Evolutionary conservation across 2,113 vertebrate genomes (phyloP), one percentile per base, ranked within the genome.

Genomic region (Gymnocephalus cernua): DNA sequence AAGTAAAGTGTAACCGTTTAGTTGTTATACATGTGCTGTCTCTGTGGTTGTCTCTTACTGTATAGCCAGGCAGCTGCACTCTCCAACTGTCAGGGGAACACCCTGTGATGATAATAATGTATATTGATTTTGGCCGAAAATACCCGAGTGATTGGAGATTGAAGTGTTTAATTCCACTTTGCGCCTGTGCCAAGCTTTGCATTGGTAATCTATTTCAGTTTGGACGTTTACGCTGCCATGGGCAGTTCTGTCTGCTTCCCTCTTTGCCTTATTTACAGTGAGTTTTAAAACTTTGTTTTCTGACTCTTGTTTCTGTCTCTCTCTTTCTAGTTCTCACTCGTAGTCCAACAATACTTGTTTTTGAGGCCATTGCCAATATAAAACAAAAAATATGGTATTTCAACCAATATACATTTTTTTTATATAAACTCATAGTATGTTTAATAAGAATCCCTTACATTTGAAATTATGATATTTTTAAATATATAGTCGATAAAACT

Each of bases 151-250:
- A 91, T 88, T 91, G 53, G 76, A 91, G 88, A 90, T 89, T 90
- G 87, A 92, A 92, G 87, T 90, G 88, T 93, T 93, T 93, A 91
- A 94, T 94, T 93, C 78, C 78, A 75, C 75, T 91, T 90, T 82
- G 83, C 71, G 72, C 77, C 71, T 16, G 59, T 88, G 91, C 86
- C 91, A 89, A 91, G 84, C 75, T 90, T 89, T 89, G 86, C 85
- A 94, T 89, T 85, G 88, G 74, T 90, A 93, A 93, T 95, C 94
- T 74, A 90, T 94, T 84, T 73, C 64, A 86, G 67, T 78, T 77
- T 21, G 41, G 71, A 79, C 74, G 86, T 86, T 91, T 79, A 45
- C 51, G 74, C 89, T 84, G 72, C 76, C 71, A 59, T 73, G 72
- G 74, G 79, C 85, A 77, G 54, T 89, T 90, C 77, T 82, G n/a